Base-by-base conservation (phyloP, 2,113 vertebrate species). In the Scartelaos histophorus region DNA sequence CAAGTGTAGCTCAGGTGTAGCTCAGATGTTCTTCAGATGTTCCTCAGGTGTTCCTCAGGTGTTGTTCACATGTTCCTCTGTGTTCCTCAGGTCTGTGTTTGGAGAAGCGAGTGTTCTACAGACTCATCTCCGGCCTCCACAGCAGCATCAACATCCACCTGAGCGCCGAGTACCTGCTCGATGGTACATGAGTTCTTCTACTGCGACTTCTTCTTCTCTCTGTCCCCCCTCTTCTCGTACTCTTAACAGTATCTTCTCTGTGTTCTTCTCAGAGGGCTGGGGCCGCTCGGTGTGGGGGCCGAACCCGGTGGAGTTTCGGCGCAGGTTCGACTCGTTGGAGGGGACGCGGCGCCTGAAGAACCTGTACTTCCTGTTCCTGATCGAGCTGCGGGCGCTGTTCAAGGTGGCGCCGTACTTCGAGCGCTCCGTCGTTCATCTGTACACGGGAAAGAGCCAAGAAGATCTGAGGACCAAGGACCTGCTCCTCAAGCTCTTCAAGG, bases 61-160 rank as follows among this genome's bases (percentile, higher is more conserved):
- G 35, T 38, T 38, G 1, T 1, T 38, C 35, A n/a, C n/a, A 29
- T 29, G 29, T 29, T 10, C 13, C 7, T 21, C 10, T 60, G 0
- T 21, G 13, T 21, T 16, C 17, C 54, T 22, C 81, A 98, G 97
- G 97, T 76, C 89, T 99, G 82, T 99, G 97, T 91, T 92, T 99
- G 82, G 97, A 99, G 91, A 99, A 99, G 80, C 94, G 97, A 87
- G 97, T 98, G 15, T 99, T 99, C 89, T 99, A 98, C 85, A 90
- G 97, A 25, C 94, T 99, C 25, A 99, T 99, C 89, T 99, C 97
- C 0, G 97, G 97, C 81, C 96, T 99, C 77, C 97, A 99, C 81
- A 96, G 94, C 90, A 99, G 97, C 91, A 99, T 99, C 91, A 99
- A 98, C 85, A 93, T 99, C 86, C 97, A 99, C 87, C 93, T 99